A percentile compares a stretch with the other conserved stretches of the same genome.
These are phyloP conservation scores for Pagrus major DNA, from an alignment of 2,113 vertebrate species.

Conservation along the genomic window DNA sequence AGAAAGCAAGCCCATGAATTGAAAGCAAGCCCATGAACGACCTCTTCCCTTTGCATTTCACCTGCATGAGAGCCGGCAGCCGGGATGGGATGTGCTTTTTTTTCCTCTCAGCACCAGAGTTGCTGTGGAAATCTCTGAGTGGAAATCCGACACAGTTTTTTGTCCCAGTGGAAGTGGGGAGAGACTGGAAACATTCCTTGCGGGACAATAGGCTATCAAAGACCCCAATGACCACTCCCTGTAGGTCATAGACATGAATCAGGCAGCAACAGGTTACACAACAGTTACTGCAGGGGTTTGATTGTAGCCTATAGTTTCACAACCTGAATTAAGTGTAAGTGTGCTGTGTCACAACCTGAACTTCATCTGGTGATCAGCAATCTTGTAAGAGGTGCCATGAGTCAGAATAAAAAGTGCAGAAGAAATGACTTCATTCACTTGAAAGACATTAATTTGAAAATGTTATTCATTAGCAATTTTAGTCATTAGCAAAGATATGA, in stretches of 20 bases:
- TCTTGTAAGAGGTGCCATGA: background rate
- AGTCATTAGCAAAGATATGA: background rate
- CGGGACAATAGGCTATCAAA: conserved; percentile 78
- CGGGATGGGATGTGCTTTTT: conserved; percentile 7
- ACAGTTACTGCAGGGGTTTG: conserved; percentile 36
- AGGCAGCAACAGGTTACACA: conserved; percentile 62
- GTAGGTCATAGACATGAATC: conserved; percentile 54
- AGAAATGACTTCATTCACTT: background rate
- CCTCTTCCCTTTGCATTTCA: conserved; percentile 14
- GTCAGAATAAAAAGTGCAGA: conserved; percentile 10
- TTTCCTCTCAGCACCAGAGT: conserved; percentile 15
- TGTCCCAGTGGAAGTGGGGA: conserved; percentile 63
- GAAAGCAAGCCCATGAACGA: background rate
- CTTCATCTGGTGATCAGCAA: background rate
- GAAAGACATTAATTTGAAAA: background rate
- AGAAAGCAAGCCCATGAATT: background rate
- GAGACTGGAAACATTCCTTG: conserved; percentile 77
- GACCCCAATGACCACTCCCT: conserved; percentile 70
- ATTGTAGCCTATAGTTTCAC: conserved; percentile 36
- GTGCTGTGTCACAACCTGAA: conserved; percentile 5
- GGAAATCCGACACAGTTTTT: conserved; percentile 63
- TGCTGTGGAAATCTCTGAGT: conserved; percentile 56
- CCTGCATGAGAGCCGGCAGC: conserved; percentile 9
- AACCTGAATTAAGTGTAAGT: conserved; percentile 36
- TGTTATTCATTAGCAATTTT: background rate